Evolutionary conservation across 2,797 vertebrate species (phyloP), one percentile per base, ranked within the genome.

Genomic region (Spheniscus humboldti): DNA sequence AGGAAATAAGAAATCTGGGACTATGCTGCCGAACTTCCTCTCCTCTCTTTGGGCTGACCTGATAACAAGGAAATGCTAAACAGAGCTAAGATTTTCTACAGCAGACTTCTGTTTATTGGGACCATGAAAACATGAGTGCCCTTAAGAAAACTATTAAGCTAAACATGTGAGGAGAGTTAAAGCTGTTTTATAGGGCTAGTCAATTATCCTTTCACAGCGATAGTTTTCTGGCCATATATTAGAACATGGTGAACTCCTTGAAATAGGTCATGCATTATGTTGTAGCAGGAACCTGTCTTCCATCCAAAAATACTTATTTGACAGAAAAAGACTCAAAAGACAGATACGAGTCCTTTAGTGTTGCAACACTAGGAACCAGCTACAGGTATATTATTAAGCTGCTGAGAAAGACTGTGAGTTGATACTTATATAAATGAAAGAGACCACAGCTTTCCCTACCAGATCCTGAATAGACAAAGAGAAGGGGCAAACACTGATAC

Each of bases 111-210:
- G 14, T 78, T 90, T 93, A 88, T 4, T 50, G 11, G 64, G 57
- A 75, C 23, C 66, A 75, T 35, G 48, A 90, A 90, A 94, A 81
- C 53, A 86, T 10, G 57, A 86, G 9, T 93, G 53, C 33, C 82
- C 72, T 94, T 90, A 88, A 96, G 41, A 96, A 94, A 94, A 71
- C 18, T 5, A 90, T 88, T 92, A 94, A 93, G 68, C 41, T 74
- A 76, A 93, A 56, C 25, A 60, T 24, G 15, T 33, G 37, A 93
- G 50, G 25, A 57, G 17, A 72, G 27, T 78, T 81, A 83, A 80
- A 88, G 48, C 64, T 74, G 11, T 27, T 88, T 77, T 81, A 27
- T 74, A 55, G 28, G 31, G 16, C 48, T 60, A 64, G 22, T 23
- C 79, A 90, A 72, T 90, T 81, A 86, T 39, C 20, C 37, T 86